Percentiles rank a stretch among this genome's conserved stretches.
Evolutionary conservation across 2,888 invertebrate genomes (phyloP).

Genomic region (Pheosia gnoma): DNA sequence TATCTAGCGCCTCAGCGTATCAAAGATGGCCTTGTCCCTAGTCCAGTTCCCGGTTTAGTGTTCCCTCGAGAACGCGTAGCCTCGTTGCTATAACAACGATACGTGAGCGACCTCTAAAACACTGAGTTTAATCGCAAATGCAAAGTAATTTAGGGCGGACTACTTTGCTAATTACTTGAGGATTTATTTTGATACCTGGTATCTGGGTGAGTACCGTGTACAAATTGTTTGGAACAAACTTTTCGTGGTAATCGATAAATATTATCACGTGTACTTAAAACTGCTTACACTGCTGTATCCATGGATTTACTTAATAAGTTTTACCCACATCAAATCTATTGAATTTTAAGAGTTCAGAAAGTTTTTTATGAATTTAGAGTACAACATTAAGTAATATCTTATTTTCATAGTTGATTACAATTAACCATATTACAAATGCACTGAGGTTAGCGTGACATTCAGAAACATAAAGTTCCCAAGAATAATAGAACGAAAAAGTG

Average conservation of each 20-base stretch:
- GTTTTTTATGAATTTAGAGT: too few relatives aligned
- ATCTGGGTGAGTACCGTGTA: neutral
- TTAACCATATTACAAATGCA: too few relatives aligned
- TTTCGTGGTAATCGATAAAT: neutral
- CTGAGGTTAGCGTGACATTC: too few relatives aligned
- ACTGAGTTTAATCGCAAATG: slow-evolving; percentile 45
- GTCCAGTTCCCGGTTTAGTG: slow-evolving; percentile 43
- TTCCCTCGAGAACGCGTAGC: slow-evolving; percentile 44
- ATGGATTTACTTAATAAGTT: too few relatives aligned
- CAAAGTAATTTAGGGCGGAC: slow-evolving; percentile 45
- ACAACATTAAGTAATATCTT: too few relatives aligned
- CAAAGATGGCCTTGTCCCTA: slow-evolving; percentile 35
- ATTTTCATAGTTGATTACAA: too few relatives aligned
- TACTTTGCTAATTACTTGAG: slow-evolving; percentile 37
- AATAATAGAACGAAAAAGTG: slow-evolving; percentile 8
- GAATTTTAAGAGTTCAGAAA: too few relatives aligned
- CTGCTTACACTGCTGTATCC: neutral
- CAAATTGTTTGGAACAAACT: neutral
- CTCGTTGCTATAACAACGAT: slow-evolving; percentile 48
- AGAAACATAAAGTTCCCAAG: neutral
- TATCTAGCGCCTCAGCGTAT: slow-evolving; percentile 24
- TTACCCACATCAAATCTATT: too few relatives aligned
- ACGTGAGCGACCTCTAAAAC: slow-evolving; percentile 51
- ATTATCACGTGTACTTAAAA: neutral
- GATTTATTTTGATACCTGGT: slow-evolving; percentile 22